phyloP scores from a whole-genome alignment of 2,888 invertebrate species.

The Agonopterix heracliana region DNA sequence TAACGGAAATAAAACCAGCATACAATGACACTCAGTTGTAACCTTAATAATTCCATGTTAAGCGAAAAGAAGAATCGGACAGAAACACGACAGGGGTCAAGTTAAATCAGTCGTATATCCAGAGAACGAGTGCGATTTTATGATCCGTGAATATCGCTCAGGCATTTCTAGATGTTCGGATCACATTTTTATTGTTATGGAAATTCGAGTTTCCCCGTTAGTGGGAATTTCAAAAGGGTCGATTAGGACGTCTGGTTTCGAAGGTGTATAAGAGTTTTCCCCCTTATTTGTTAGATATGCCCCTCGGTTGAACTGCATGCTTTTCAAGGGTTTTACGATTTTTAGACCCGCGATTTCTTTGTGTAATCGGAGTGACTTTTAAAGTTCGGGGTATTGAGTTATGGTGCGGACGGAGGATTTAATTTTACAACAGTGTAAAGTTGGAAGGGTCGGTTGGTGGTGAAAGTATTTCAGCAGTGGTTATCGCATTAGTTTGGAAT shows the following conservation, averaged over 20 bases:
- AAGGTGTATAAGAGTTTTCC: conserved; percentile 64
- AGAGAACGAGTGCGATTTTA: conserved; percentile 65
- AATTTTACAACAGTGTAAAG: conserved; percentile 26
- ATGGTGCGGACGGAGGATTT: conserved; percentile 52
- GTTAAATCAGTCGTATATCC: conserved; percentile 57
- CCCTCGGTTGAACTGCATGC: conserved; percentile 46
- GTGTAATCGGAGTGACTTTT: conserved; percentile 46
- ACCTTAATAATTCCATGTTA: conserved; percentile 32
- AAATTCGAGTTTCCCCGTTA: conserved; percentile 75
- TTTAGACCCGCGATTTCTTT: conserved; percentile 47
- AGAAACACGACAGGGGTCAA: conserved; percentile 46
- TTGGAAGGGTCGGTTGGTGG: background rate
- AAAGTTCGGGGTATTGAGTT: conserved; percentile 56
- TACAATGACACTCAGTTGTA: conserved; percentile 41
- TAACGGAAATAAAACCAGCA: conserved; percentile 47
- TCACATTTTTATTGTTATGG: conserved; percentile 76
- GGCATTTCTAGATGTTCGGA: conserved; percentile 75
- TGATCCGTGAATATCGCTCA: conserved; percentile 75
- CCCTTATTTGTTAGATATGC: conserved; percentile 63
- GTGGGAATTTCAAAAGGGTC: conserved; percentile 75
- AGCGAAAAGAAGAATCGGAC: conserved; percentile 24
- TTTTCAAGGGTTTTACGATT: conserved; percentile 47
- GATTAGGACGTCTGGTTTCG: conserved; percentile 74
- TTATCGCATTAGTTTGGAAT: too few species aligned
- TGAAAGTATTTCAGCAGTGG: too few species aligned